Percentiles rank a stretch among this genome's conserved stretches.
Evolutionary conservation across 2,113 vertebrate genomes (phyloP).

Genomic region (Chroicocephalus ridibundus): DNA sequence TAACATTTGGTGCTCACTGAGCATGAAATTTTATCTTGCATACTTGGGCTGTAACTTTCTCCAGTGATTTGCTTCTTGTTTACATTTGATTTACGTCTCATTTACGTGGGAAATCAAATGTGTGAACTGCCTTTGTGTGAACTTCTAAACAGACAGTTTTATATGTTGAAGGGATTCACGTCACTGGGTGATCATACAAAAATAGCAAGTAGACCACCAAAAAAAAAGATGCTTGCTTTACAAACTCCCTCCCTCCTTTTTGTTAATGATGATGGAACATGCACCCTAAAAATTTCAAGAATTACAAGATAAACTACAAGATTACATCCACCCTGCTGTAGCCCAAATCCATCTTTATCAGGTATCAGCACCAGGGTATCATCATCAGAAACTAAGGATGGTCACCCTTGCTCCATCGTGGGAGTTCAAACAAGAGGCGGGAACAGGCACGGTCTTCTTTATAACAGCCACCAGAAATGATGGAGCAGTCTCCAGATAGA

Average conservation of each 20-base stretch:
- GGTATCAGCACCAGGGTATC: background rate
- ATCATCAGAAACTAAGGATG: background rate
- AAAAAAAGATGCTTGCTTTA: background rate
- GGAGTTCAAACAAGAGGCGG: background rate
- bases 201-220: background rate
- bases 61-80: background rate
- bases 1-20: background rate
- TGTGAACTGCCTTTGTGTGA: background rate
- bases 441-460: background rate
- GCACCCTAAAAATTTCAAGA: background rate
- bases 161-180: background rate
- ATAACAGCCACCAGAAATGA: background rate
- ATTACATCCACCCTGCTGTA: background rate
- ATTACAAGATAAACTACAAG: background rate
- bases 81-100: background rate
- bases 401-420: background rate
- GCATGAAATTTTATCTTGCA: background rate
- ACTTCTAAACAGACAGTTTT: background rate
- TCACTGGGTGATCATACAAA: background rate
- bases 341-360: background rate
- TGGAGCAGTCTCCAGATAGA: background rate
- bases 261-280: background rate
- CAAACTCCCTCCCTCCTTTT: background rate
- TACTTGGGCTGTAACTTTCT: background rate
- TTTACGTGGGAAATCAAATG: conserved; percentile 7